phyloP scores from a whole-genome alignment of 2,888 invertebrate species.

The Leptinotarsa peninsularis region DNA sequence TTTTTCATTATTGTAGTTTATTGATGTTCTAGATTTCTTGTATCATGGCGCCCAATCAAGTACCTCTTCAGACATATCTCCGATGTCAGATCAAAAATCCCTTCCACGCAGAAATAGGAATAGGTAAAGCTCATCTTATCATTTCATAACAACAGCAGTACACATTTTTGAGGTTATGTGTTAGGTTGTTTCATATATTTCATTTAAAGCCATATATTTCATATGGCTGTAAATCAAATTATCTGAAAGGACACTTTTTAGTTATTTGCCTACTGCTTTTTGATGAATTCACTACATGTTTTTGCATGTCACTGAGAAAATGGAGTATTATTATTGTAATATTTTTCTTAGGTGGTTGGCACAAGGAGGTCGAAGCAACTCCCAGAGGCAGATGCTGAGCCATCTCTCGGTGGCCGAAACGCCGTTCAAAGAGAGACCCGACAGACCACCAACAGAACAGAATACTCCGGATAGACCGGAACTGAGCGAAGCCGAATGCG shows the following conservation, averaged over 20 bases:
- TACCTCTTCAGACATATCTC: conserved; percentile 82
- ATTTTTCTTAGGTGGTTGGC: conserved; percentile 67
- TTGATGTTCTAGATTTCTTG: conserved; percentile 73
- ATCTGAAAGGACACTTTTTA: background rate
- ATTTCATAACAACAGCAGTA: too few relatives aligned
- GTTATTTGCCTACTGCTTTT: background rate
- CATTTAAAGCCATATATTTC: too few relatives aligned
- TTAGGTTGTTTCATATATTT: background rate
- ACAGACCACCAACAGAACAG: conserved; percentile 60
- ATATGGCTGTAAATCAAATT: background rate
- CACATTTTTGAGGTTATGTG: too few relatives aligned
- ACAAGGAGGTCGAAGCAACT: conserved; percentile 60
- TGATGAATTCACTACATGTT: background rate
- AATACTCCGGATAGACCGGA: conserved; percentile 70
- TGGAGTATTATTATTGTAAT: conserved; percentile 37
- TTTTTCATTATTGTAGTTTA: conserved; percentile 22
- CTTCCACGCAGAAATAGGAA: conserved; percentile 77
- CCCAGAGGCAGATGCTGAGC: conserved; percentile 73
- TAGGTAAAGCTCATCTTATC: conserved; percentile 67
- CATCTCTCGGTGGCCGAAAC: conserved; percentile 73
- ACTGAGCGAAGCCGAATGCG: conserved; percentile 78
- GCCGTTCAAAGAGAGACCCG: conserved; percentile 66
- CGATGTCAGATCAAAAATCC: conserved; percentile 83
- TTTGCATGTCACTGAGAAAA: too few relatives aligned
- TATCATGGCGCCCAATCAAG: conserved; percentile 82